Evolutionary conservation across 2,888 invertebrate genomes (phyloP), one percentile per base, ranked within the genome.

Genomic region (Plebejus anna): DNA sequence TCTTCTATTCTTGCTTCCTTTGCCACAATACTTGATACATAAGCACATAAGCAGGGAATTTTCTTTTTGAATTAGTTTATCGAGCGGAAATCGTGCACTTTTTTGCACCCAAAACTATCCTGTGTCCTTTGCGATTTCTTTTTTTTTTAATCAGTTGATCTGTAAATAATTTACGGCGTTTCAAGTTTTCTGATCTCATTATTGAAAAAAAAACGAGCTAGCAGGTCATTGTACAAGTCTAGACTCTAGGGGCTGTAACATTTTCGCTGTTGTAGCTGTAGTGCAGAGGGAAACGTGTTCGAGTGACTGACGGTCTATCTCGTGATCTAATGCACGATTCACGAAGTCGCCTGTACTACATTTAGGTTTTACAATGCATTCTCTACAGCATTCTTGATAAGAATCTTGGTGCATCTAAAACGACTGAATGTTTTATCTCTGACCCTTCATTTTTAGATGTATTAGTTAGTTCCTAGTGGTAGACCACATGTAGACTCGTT

Each of bases 241-340:
- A 66, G 66, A 66, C 32, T 66, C 32, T 66, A 66, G 66, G 66
- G 13, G 66, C 13, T 9, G 66, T 16, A 32, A 36, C 4, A 66
- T 13, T 5, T 66, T 66, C 32, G 66, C 32, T 36, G 66, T 32
- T 32, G 13, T 1, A 13, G 32, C 28, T 66, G 32, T 5, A 13
- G 55, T 55, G 55, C 55, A 55, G 55, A 32, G 32, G 36, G 66
- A 22, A 66, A 66, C 66, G 66, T 66, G 66, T 66, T 66, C 66
- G 66, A 66, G 66, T 66, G 66, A 66, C 13, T 36, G 66, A 5
- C 32, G 5, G 32, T 36, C 22, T 66, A 66, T 66, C 66, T 66
- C 66, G 32, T 66, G 36, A 66, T 66, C 66, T 66, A 66, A 16
- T 66, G 66, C 66, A 66, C 66, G 66, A 16, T 66, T 32, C 66